These are phyloP conservation scores for Melanophora roralis DNA, from an alignment of 2,888 invertebrate species.

Conservation along the genomic window DNA sequence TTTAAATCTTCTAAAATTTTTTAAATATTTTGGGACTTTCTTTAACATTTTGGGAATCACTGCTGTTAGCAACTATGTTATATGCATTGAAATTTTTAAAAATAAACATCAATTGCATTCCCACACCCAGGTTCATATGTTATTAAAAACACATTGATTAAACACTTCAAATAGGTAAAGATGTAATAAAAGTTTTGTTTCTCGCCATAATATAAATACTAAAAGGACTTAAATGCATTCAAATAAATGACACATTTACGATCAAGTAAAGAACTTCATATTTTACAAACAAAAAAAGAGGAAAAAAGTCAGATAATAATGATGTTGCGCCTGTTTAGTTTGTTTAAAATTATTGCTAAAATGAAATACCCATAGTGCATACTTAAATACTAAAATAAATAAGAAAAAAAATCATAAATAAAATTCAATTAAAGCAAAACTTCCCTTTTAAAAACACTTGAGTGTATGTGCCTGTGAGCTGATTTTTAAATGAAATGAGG, in stretches of 20 bases:
- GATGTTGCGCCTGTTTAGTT: background rate
- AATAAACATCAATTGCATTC: background rate
- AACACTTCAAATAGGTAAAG: conserved; percentile 4
- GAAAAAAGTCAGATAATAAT: background rate
- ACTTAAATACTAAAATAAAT: background rate
- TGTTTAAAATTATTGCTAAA: conserved; percentile 21
- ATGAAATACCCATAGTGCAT: conserved; percentile 18
- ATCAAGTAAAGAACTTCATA: conserved; percentile 48
- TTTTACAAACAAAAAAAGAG: conserved; percentile 17
- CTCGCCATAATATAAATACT: background rate
- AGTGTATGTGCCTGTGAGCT: background rate
- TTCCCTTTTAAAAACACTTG: background rate
- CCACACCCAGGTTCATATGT: conserved; percentile 30
- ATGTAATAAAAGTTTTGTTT: background rate
- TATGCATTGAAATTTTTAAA: background rate
- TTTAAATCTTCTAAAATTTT: too few relatives aligned
- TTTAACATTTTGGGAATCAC: too few relatives aligned
- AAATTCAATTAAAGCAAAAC: conserved; percentile 58
- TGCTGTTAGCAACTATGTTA: too few relatives aligned
- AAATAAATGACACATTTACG: conserved; percentile 58
- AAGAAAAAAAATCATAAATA: conserved; percentile 48
- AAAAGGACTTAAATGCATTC: conserved; percentile 56
- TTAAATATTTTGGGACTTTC: too few relatives aligned
- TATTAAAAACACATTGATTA: conserved; percentile 54
- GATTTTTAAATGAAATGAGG: conserved; percentile 39